Evolutionary conservation across 2,888 invertebrate genomes (phyloP).

Genomic region (Cheilosia impressa): DNA sequence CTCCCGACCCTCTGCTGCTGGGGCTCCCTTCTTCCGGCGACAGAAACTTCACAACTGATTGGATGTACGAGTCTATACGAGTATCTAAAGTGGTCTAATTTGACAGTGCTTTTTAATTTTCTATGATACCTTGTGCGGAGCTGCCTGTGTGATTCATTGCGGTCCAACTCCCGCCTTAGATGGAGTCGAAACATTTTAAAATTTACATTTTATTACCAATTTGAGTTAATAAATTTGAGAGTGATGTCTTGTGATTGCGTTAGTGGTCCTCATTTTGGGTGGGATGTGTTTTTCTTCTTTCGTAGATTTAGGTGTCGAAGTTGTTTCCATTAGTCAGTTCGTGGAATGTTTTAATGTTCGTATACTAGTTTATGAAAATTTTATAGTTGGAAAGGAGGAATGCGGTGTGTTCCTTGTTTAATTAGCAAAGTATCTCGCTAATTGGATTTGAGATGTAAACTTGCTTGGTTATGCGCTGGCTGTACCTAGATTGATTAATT

Average conservation of each 20-base stretch:
- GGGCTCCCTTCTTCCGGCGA: not conserved
- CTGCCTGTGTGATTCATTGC: constrained; percentile 62
- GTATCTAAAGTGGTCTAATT: constrained; percentile 68
- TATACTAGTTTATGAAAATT: constrained; percentile 12
- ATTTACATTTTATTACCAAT: constrained; percentile 72
- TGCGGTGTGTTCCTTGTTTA: constrained; percentile 56
- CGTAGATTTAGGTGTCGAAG: constrained; percentile 57
- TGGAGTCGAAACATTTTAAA: constrained; percentile 31
- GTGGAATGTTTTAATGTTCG: constrained; percentile 47
- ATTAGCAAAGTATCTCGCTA: constrained; percentile 53
- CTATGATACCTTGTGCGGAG: constrained; percentile 49
- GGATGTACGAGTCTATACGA: constrained; percentile 15
- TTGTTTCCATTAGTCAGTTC: constrained; percentile 50
- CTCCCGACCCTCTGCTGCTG: not conserved
- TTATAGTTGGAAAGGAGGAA: constrained; percentile 34
- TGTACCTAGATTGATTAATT: too few species aligned
- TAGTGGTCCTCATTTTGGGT: constrained; percentile 18
- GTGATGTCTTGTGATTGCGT: constrained; percentile 46
- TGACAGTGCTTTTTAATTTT: constrained; percentile 72
- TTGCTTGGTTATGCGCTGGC: too few species aligned
- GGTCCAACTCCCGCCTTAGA: not conserved
- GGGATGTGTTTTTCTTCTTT: constrained; percentile 31
- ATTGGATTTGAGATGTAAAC: not conserved
- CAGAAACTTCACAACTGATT: constrained; percentile 48
- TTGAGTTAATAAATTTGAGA: constrained; percentile 63